Percentiles rank a stretch among this genome's conserved stretches.
Conservation (phyloP, 2,113 vertebrate species). For the Gyps fulvus region DNA sequence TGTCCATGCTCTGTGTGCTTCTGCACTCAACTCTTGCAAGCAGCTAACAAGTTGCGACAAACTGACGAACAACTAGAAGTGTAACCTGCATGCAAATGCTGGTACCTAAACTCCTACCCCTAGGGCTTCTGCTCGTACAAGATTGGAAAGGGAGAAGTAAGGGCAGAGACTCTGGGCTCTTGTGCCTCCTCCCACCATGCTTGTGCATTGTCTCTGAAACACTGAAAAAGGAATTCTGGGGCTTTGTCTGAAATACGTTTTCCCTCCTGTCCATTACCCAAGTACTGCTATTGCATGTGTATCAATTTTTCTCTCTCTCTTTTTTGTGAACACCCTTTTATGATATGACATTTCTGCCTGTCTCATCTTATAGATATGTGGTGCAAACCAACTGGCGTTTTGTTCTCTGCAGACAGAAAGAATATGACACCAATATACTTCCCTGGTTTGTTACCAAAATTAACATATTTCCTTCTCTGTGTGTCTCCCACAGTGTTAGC, state of each 20-base stretch:
- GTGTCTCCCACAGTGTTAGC: neutral
- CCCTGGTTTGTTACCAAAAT: neutral
- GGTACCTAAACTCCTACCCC: neutral
- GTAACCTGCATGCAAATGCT: neutral
- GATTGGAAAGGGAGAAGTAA: neutral
- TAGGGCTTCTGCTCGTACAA: neutral
- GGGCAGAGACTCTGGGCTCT: neutral
- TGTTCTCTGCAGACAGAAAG: neutral
- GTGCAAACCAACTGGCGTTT: slow-evolving; percentile 21
- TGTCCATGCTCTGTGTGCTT: neutral
- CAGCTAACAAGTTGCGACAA: neutral
- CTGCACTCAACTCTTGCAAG: neutral
- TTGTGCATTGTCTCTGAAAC: neutral
- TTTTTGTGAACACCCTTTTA: neutral
- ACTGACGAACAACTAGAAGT: neutral
- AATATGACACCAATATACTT: slow-evolving; percentile 16
- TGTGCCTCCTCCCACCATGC: neutral
- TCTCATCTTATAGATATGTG: slow-evolving; percentile 10
- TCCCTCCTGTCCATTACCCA: neutral
- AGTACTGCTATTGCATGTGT: neutral
- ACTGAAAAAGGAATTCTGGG: neutral
- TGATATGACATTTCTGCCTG: neutral
- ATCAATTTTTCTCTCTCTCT: slow-evolving; percentile 10
- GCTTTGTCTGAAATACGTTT: neutral
- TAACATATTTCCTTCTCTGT: neutral